Conservation (phyloP, 1,140 invertebrate genomes). For the Drosophila azteca region DNA sequence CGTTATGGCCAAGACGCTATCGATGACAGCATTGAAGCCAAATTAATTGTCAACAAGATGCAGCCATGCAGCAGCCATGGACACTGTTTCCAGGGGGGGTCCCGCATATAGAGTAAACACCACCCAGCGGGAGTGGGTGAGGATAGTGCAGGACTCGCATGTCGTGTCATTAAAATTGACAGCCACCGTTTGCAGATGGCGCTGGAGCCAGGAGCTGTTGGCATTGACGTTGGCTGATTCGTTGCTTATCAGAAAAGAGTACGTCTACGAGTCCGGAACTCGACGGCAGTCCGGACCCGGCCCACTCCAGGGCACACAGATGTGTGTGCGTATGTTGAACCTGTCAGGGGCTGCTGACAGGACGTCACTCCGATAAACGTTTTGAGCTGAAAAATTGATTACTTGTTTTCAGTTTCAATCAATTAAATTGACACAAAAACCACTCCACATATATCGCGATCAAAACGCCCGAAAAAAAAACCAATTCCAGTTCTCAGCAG, state of each 20-base stretch:
- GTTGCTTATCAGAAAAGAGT: slow-evolving; percentile 30
- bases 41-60: slow-evolving; percentile 80
- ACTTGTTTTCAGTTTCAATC: slow-evolving; percentile 36
- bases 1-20: slow-evolving; percentile 59
- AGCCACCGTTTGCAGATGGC: slow-evolving; percentile 63
- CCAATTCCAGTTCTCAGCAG: slow-evolving; percentile 59
- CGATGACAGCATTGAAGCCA: slow-evolving; percentile 57
- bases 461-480: slow-evolving; percentile 24
- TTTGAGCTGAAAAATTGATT: slow-evolving; percentile 56
- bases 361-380: slow-evolving; percentile 66
- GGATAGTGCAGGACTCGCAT: slow-evolving; percentile 49
- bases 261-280: slow-evolving; percentile 3
- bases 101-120: neutral
- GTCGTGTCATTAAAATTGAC: slow-evolving; percentile 74
- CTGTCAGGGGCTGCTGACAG: slow-evolving; percentile 55
- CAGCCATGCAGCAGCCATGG: slow-evolving; percentile 54
- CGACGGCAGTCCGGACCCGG: slow-evolving; percentile 2
- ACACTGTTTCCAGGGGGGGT: slow-evolving; percentile 51
- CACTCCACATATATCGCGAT: slow-evolving; percentile 33
- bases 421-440: slow-evolving; percentile 48
- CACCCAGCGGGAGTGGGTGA: neutral
- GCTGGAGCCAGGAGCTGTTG: slow-evolving; percentile 51
- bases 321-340: slow-evolving; percentile 36
- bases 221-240: slow-evolving; percentile 53
- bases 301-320: slow-evolving; percentile 12